phyloP scores from a whole-genome alignment of 2,888 invertebrate species.

The Aethes cnicana region DNA sequence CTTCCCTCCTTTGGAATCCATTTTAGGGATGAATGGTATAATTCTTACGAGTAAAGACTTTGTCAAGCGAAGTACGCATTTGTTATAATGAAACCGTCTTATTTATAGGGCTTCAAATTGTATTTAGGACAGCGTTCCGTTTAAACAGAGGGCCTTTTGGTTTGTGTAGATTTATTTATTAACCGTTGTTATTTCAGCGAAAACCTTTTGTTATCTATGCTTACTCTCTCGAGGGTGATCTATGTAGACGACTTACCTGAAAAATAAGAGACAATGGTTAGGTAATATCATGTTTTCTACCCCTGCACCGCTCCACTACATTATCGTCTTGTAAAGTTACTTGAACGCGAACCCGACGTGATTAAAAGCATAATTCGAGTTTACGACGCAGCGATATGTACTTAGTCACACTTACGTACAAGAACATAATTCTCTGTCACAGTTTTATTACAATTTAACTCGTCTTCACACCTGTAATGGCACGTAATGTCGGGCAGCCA shows the following conservation, averaged over 20 bases:
- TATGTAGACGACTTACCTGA: constrained; percentile 56
- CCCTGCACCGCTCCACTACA: constrained; percentile 30
- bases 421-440: constrained; percentile 31
- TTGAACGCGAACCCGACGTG: constrained; percentile 20
- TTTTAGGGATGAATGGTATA: constrained; percentile 80
- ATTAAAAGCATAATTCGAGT: constrained; percentile 32
- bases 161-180: neutral
- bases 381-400: constrained; percentile 29
- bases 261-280: constrained; percentile 40
- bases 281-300: constrained; percentile 33
- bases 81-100: constrained; percentile 47
- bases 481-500: constrained; percentile 31
- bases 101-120: constrained; percentile 32
- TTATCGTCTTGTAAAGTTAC: constrained; percentile 24
- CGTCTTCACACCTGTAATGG: constrained; percentile 37
- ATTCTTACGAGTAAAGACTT: constrained; percentile 78
- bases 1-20: constrained; percentile 80
- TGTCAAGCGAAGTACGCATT: constrained; percentile 67
- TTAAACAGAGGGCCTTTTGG: constrained; percentile 1
- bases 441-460: constrained; percentile 38
- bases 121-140: constrained; percentile 4
- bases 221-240: constrained; percentile 13
- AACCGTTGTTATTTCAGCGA: neutral
- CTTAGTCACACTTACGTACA: constrained; percentile 30
- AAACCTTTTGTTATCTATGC: neutral